A percentile compares a stretch with the other conserved stretches of the same genome.
phyloP scores from a whole-genome alignment of 2,888 invertebrate species.

The Cataglyphis livida region DNA sequence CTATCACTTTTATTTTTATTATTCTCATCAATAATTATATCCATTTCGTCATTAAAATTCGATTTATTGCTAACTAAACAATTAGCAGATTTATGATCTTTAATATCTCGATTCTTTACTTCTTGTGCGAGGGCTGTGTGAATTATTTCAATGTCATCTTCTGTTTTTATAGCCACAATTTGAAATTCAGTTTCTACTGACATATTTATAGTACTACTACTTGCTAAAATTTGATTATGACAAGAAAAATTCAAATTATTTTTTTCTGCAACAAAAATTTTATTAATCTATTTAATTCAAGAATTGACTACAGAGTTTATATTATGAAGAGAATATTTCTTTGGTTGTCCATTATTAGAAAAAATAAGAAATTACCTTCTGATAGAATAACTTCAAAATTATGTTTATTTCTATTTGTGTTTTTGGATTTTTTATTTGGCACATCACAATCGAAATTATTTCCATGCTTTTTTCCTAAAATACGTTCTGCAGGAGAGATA shows the following conservation, averaged over 20 bases:
- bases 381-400: neutral
- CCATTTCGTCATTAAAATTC: neutral
- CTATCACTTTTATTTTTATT: neutral
- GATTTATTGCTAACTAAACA: neutral
- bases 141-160: conserved; percentile 63
- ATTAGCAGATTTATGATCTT: neutral
- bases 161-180: neutral
- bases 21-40: neutral
- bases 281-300: neutral
- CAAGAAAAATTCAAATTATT: neutral
- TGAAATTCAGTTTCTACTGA: neutral
- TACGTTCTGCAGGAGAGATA: neutral
- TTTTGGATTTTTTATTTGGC: conserved; percentile 64
- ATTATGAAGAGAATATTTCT: neutral
- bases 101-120: neutral
- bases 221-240: neutral
- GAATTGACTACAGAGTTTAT: neutral
- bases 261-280: conserved; percentile 32
- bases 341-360: neutral
- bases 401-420: neutral
- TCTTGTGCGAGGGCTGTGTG: conserved; percentile 40
- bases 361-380: conserved; percentile 3
- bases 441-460: neutral
- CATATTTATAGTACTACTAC: neutral
- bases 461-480: neutral